Percentiles rank a stretch among this genome's conserved stretches.
phyloP scores from a whole-genome alignment of 1,140 invertebrate species.

The Drosophila miranda region DNA sequence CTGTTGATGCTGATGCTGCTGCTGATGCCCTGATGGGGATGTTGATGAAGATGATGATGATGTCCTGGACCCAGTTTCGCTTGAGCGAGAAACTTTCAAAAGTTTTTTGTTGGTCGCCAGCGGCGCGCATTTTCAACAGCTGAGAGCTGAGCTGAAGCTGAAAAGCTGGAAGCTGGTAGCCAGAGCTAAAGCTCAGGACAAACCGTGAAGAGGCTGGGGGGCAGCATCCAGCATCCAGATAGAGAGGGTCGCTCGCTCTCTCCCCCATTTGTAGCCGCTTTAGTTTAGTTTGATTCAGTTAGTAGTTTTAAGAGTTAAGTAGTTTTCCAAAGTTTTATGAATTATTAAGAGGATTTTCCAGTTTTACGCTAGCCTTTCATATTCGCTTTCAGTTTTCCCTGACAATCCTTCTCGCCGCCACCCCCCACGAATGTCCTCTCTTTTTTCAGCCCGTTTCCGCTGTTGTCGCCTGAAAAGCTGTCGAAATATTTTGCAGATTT shows the following conservation, averaged over 20 bases:
- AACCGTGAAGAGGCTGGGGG: background rate
- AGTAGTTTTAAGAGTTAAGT: conserved; percentile 80
- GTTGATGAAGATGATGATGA: background rate
- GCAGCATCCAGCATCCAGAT: background rate
- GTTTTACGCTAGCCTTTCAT: conserved; percentile 77
- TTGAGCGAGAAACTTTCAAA: conserved; percentile 64
- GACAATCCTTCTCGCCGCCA: conserved; percentile 16
- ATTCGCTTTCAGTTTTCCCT: conserved; percentile 43
- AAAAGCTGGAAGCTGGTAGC: conserved; percentile 12
- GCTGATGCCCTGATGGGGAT: too few relatives aligned
- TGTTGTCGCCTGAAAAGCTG: conserved; percentile 62
- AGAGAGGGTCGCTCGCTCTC: background rate
- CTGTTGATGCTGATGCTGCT: conserved; percentile 8
- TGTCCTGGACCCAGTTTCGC: conserved; percentile 63
- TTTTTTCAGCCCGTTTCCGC: conserved; percentile 62
- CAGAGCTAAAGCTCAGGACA: conserved; percentile 9
- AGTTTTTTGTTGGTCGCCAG: conserved; percentile 61
- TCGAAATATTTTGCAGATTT: conserved; percentile 78
- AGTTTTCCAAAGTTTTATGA: conserved; percentile 79
- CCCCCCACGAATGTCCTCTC: background rate
- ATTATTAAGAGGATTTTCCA: conserved; percentile 80
- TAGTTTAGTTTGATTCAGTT: conserved; percentile 80
- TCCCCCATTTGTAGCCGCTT: conserved; percentile 59
- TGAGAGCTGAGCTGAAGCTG: conserved; percentile 34
- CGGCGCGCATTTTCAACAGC: conserved; percentile 67